A percentile compares a stretch with the other conserved stretches of the same genome.
Evolutionary conservation across 2,888 invertebrate genomes (phyloP).

Genomic region (Drosophila basisetae): DNA sequence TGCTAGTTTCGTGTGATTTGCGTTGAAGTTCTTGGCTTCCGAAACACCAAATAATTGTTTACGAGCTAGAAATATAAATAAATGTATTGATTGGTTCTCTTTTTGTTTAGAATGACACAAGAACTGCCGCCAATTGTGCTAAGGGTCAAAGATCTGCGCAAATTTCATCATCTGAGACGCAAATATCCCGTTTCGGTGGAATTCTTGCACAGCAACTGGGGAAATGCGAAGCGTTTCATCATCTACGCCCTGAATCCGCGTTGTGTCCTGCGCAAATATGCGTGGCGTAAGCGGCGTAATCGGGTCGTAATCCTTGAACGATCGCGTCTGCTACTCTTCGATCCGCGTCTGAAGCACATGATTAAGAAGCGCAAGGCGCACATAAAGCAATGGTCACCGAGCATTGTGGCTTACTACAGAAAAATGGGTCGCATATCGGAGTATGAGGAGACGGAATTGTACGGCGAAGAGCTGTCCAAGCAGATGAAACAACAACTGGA

Average conservation of each 20-base stretch:
- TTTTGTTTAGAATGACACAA: conserved; percentile 50
- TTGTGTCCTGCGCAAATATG: conserved; percentile 73
- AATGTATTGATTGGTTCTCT: neutral
- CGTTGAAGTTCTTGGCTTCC: too few relatives aligned
- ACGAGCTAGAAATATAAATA: neutral
- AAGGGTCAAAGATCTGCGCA: conserved; percentile 58
- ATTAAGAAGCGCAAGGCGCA: conserved; percentile 68
- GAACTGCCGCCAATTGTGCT: conserved; percentile 60
- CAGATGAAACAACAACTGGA: conserved; percentile 83
- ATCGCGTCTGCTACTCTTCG: conserved; percentile 73
- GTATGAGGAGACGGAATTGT: conserved; percentile 69
- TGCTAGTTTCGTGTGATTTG: neutral
- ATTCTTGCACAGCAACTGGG: conserved; percentile 75
- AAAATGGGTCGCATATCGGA: conserved; percentile 62
- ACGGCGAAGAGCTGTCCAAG: conserved; percentile 79
- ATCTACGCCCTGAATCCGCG: conserved; percentile 76
- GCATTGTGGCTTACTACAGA: conserved; percentile 69
- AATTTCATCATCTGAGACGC: conserved; percentile 67
- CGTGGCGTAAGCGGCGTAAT: conserved; percentile 64
- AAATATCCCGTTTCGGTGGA: conserved; percentile 78
- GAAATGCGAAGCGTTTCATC: conserved; percentile 75
- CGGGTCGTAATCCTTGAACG: conserved; percentile 71
- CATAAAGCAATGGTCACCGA: conserved; percentile 79
- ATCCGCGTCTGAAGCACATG: conserved; percentile 72
- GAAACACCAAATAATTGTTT: too few relatives aligned